Evolutionary conservation across 2,888 invertebrate species (phyloP), one percentile per base, ranked within the genome.

Genomic region (Teinopalpus imperialis): DNA sequence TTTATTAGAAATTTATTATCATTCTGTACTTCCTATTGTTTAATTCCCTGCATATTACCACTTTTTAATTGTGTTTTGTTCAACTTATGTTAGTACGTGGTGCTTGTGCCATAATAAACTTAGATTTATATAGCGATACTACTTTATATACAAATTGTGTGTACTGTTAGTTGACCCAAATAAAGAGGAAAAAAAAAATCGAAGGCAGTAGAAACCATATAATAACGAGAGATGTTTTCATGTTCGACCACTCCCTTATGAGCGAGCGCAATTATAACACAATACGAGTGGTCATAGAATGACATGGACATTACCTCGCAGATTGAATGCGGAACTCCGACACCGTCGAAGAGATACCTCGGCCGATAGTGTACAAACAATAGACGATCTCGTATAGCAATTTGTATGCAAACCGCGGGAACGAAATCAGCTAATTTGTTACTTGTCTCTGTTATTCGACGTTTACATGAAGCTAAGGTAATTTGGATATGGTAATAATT

Each of bases 371-470:
- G 23, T 16, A 0, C 8, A 49, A 62, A 85, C 83, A 86, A 85
- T 81, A 54, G 73, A 34, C 59, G 56, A 59, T 81, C 74, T 63
- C 75, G 69, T 76, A 76, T 65, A 81, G 75, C 79, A 82, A 83
- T 82, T 83, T 81, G 81, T 81, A 75, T 74, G 74, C 67, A 68
- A 74, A 71, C 66, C 76, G 72, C 75, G 83, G 79, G 81, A 82
- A 81, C 67, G 54, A 61, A 61, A 73, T 73, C 66, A 72, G 67
- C 72, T 76, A 75, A 81, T 76, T 71, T 72, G 74, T 72, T 72
- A 59, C 69, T 65, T 77, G 78, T 77, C 65, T 73, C 61, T 67
- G 59, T 53, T 54, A 63, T 72, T 72, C 64, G 72, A 74, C 68
- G 57, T 68, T 61, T 65, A 45, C 31, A 30, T 12, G 29, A 49